phyloP scores from a whole-genome alignment of 2,888 invertebrate genomes.

The Nycteola revayana region DNA sequence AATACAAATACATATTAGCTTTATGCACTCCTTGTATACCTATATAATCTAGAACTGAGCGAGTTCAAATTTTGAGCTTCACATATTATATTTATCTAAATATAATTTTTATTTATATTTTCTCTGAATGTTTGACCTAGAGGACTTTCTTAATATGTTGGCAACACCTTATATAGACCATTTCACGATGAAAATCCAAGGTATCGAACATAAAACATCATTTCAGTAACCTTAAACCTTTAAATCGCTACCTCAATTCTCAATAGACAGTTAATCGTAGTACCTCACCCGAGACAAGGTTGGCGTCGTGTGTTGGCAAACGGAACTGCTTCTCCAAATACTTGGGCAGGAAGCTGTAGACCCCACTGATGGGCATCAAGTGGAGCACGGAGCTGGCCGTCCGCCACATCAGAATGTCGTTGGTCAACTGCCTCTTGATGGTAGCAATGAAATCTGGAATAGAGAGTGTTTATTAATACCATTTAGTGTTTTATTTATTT shows the following conservation, averaged over 20 bases:
- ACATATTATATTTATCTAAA: too few relatives aligned
- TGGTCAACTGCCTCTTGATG: constrained; percentile 87
- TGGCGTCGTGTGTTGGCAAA: constrained; percentile 93
- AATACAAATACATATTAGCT: too few relatives aligned
- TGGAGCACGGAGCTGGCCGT: constrained; percentile 95
- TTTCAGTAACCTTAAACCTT: neutral
- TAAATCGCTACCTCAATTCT: constrained; percentile 1
- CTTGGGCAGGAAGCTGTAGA: constrained; percentile 96
- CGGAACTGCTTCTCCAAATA: constrained; percentile 96
- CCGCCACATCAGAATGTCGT: constrained; percentile 95
- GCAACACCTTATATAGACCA: too few relatives aligned
- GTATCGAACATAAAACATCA: too few relatives aligned
- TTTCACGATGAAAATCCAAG: too few relatives aligned
- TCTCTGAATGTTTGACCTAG: too few relatives aligned
- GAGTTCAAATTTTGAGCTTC: too few relatives aligned
- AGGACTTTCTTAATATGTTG: too few relatives aligned
- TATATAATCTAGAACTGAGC: too few relatives aligned
- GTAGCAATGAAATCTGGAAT: constrained; percentile 70
- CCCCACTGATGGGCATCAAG: constrained; percentile 94
- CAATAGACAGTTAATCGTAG: constrained; percentile 39
- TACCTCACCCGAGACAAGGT: constrained; percentile 92
- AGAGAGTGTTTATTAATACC: neutral
- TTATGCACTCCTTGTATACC: too few relatives aligned
- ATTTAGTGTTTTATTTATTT: too few relatives aligned
- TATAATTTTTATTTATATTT: too few relatives aligned